Percentiles rank a stretch among this genome's conserved stretches.
These are phyloP conservation scores for Aporophyla nigra DNA, from an alignment of 2,888 invertebrate genomes.

Conservation along the genomic window DNA sequence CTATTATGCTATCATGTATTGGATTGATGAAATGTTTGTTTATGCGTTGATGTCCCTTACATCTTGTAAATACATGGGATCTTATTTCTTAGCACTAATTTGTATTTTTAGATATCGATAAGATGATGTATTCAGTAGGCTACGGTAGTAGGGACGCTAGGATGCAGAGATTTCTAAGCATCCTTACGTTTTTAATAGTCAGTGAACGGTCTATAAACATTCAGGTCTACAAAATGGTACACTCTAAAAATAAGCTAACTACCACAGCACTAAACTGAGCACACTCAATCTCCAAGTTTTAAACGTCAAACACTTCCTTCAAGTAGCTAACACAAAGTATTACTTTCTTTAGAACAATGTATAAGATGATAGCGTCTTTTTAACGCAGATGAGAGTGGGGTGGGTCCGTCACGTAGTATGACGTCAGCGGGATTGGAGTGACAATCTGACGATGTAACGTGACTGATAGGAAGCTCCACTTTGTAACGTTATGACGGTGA, in stretches of 20 bases:
- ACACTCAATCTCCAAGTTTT: background rate
- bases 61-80: no score
- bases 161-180: no score
- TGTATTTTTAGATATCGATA: no score
- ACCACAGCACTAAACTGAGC: background rate
- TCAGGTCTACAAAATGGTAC: no score
- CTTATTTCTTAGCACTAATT: no score
- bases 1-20: no score
- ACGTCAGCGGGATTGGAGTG: slow-evolving; percentile 34
- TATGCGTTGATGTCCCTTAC: no score
- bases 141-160: no score
- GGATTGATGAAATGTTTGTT: no score
- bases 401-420: slow-evolving; percentile 38
- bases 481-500: slow-evolving; percentile 31
- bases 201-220: background rate
- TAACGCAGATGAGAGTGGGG: slow-evolving; percentile 11
- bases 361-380: slow-evolving; percentile 17
- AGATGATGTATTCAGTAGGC: no score
- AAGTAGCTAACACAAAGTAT: slow-evolving; percentile 8
- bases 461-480: slow-evolving; percentile 43
- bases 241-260: slow-evolving; percentile 1
- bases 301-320: background rate
- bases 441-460: slow-evolving; percentile 41
- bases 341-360: slow-evolving; percentile 20
- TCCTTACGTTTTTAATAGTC: no score